phyloP scores from a whole-genome alignment of 2,797 vertebrate genomes.

The Knipowitschia caucasica region DNA sequence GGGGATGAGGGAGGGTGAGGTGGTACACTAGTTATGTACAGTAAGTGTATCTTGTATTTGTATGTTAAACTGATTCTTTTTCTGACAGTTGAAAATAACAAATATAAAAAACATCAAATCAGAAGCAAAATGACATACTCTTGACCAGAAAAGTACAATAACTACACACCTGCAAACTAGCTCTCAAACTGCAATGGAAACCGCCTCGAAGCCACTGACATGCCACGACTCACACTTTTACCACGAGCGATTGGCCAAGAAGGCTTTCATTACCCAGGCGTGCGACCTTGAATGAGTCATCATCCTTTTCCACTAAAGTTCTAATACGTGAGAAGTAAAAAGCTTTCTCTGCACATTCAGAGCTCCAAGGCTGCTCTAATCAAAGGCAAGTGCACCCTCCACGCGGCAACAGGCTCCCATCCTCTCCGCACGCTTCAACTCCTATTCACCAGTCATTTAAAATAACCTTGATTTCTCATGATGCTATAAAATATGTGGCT shows the following conservation, averaged over 20 bases:
- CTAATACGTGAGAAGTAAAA: constrained; percentile 23
- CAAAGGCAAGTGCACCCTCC: constrained; percentile 7
- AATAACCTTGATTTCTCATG: constrained; percentile 7
- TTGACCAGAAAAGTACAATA: too few relatives aligned
- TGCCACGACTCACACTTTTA: background rate
- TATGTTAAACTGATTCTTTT: too few relatives aligned
- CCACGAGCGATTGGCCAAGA: constrained; percentile 2
- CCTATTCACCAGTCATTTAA: constrained; percentile 1
- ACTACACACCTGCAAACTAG: too few relatives aligned
- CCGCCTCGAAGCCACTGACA: background rate
- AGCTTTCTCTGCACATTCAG: constrained; percentile 20
- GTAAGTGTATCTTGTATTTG: too few relatives aligned
- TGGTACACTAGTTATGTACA: too few relatives aligned
- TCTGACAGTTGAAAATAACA: too few relatives aligned
- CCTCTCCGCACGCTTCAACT: background rate
- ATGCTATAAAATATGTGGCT: background rate
- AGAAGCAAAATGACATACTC: too few relatives aligned
- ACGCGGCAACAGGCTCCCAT: background rate
- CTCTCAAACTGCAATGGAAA: too few relatives aligned
- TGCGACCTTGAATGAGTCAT: constrained; percentile 43
- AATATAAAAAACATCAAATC: too few relatives aligned
- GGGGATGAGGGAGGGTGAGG: too few relatives aligned
- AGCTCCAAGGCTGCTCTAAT: constrained; percentile 45
- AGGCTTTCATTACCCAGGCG: constrained; percentile 27
- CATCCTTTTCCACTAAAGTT: constrained; percentile 22